Percentiles rank a stretch among this genome's conserved stretches.
Evolutionary conservation across 2,113 vertebrate species (phyloP).

Genomic region (Sceloporus tristichus): DNA sequence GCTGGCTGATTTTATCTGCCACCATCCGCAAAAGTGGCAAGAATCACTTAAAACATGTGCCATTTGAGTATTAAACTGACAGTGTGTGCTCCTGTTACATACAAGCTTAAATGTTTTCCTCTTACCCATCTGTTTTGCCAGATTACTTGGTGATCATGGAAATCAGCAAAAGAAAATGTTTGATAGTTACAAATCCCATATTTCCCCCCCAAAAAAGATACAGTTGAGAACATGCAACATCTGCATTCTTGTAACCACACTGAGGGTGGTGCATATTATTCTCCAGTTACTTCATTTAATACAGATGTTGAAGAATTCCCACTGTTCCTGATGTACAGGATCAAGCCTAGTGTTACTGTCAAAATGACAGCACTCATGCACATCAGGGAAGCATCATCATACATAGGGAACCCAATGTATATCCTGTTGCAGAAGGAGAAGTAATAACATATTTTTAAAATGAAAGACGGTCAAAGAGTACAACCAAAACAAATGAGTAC

Average conservation of each 20-base stretch:
- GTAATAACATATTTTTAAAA: neutral
- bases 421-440: neutral
- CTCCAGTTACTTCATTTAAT: neutral
- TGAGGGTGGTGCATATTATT: neutral
- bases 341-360: too few relatives aligned
- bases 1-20: too few relatives aligned
- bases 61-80: constrained; percentile 46
- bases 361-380: neutral
- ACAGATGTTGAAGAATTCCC: neutral
- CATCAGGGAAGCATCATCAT: neutral
- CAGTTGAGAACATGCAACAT: constrained; percentile 32
- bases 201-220: constrained; percentile 26
- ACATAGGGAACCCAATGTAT: neutral
- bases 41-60: neutral
- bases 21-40: too few relatives aligned
- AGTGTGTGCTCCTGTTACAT: constrained; percentile 28
- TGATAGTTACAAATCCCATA: constrained; percentile 47
- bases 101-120: constrained; percentile 44
- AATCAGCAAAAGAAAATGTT: constrained; percentile 13
- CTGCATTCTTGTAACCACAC: neutral
- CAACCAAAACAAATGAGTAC: too few relatives aligned
- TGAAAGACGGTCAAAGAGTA: too few relatives aligned
- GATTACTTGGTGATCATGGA: constrained; percentile 54
- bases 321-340: neutral
- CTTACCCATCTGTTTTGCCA: constrained; percentile 53